Evolutionary conservation across 2,888 invertebrate genomes (phyloP).

Genomic region (Xestia rhomboidea): DNA sequence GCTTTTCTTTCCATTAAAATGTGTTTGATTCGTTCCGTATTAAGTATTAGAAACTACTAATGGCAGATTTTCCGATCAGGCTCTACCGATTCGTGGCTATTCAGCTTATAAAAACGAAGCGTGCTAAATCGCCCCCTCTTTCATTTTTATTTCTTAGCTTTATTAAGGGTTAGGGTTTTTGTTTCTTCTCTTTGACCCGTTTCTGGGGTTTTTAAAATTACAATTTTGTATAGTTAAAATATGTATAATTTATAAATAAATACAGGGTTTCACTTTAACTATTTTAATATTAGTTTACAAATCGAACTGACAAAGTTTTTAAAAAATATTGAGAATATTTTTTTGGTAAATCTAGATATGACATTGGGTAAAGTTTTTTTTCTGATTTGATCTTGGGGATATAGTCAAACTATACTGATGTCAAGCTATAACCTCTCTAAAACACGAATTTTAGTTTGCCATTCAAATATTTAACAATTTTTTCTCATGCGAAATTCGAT

Average conservation of each 20-base stretch:
- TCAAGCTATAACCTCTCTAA: neutral
- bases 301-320: neutral
- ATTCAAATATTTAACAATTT: neutral
- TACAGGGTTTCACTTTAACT: neutral
- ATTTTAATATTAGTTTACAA: neutral
- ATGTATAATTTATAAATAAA: neutral
- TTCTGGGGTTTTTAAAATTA: too few relatives aligned
- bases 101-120: neutral
- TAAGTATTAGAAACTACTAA: neutral
- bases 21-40: neutral
- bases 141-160: neutral
- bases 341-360: neutral
- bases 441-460: neutral
- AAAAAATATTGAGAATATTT: neutral
- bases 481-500: neutral
- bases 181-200: neutral
- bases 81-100: neutral
- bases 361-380: too few relatives aligned
- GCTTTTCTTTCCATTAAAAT: neutral
- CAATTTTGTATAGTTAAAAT: too few relatives aligned
- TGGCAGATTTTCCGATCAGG: neutral
- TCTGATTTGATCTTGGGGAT: neutral
- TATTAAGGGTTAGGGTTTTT: neutral
- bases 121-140: neutral
- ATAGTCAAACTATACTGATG: neutral